Conservation (phyloP, 1,140 invertebrate species). For the Heliconius himera region DNA sequence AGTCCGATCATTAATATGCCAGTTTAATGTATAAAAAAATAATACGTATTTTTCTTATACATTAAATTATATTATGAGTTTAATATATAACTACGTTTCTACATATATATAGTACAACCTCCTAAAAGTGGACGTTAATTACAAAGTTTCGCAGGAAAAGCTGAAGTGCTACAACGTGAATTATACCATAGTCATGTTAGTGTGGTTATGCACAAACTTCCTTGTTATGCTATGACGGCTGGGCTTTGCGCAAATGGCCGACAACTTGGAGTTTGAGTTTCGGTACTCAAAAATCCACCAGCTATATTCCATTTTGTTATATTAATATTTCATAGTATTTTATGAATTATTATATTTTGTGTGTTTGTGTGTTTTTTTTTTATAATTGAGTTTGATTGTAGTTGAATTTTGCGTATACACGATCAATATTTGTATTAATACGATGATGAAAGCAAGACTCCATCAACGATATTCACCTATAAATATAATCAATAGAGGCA, state of each 20-base stretch:
- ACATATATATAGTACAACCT: background rate
- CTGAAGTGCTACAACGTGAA: constrained; percentile 24
- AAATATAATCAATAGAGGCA: too few relatives aligned
- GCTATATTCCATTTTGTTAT: background rate
- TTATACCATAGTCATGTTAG: constrained; percentile 25
- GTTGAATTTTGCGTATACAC: background rate
- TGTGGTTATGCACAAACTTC: constrained; percentile 29
- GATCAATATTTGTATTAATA: too few relatives aligned
- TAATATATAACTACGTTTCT: background rate
- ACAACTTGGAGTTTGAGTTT: constrained; percentile 11
- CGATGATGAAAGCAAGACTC: background rate
- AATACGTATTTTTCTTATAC: too few relatives aligned
- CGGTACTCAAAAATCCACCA: background rate
- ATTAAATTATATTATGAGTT: too few relatives aligned
- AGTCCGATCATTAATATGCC: too few relatives aligned
- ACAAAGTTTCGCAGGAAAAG: constrained; percentile 34
- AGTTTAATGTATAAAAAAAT: too few relatives aligned
- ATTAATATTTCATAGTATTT: background rate
- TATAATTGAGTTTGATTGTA: background rate
- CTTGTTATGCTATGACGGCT: constrained; percentile 19
- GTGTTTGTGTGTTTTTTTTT: background rate
- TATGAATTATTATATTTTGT: background rate
- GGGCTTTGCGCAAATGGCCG: constrained; percentile 5
- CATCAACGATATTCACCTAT: background rate
- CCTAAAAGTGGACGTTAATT: constrained; percentile 38